A percentile compares a stretch with the other conserved stretches of the same genome.
Evolutionary conservation across 2,113 vertebrate species (phyloP).

Genomic region (Phodopus roborovskii): DNA sequence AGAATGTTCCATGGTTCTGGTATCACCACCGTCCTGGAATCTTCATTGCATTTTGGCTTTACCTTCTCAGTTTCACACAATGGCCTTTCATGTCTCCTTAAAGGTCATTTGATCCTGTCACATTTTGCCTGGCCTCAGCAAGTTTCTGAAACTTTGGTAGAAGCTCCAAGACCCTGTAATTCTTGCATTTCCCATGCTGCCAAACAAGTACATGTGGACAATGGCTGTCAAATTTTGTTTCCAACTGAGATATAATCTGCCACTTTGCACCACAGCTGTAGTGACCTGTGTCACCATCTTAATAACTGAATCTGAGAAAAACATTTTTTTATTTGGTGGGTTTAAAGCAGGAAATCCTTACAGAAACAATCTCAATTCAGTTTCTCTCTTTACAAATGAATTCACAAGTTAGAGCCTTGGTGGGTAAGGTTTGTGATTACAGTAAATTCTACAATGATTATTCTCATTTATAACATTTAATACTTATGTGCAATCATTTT

Average conservation of each 20-base stretch:
- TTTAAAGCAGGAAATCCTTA: background rate
- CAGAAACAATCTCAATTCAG: background rate
- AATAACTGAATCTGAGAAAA: background rate
- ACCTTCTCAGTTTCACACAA: background rate
- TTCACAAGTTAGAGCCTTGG: background rate
- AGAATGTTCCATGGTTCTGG: background rate
- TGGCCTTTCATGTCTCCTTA: background rate
- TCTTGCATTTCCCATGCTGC: background rate
- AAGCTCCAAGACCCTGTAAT: background rate
- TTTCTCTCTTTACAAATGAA: background rate
- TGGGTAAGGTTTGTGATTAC: background rate
- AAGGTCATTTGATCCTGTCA: background rate
- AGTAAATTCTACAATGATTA: background rate
- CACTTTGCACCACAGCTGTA: background rate
- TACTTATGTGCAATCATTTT: background rate
- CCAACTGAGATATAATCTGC: background rate
- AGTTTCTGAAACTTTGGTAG: background rate
- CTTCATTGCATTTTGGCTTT: background rate
- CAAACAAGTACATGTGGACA: background rate
- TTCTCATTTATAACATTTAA: background rate
- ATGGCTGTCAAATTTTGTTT: background rate
- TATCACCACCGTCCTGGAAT: no score
- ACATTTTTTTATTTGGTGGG: background rate
- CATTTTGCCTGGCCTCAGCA: background rate
- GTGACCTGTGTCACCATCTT: background rate